Base-by-base conservation (phyloP, 2,113 vertebrate genomes). In the Hymenochirus boettgeri region DNA sequence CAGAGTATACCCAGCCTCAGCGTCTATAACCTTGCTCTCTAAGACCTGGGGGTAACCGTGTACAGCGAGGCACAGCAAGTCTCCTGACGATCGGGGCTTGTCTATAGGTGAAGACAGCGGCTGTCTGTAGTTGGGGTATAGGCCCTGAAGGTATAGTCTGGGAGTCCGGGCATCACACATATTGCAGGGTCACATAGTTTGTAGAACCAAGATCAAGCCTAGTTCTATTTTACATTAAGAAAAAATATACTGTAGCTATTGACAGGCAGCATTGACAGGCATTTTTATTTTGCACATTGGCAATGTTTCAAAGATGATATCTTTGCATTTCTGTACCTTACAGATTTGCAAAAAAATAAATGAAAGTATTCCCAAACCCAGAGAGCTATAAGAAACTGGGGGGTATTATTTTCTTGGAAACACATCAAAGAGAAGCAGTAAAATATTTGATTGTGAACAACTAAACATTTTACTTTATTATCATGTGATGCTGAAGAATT, bases 321-420 rank as follows among this genome's bases (percentile, higher is more conserved):
- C 62, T 27, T 7, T 29, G 35, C 51, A 23, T 27, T 56, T 45
- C 37, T 53, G 33, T 42, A 21, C 37, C 42, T 56, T 25, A 63
- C 26, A 55, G 35, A n/a, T n/a, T n/a, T 62, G 35, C 35, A 45
- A 51, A 46, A 64, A 46, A 56, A 64, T 64, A 63, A 63, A 63
- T 24, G 26, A 17, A 27, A 55, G 13, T 57, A 57, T 57, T 57
- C 31, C 54, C 54, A 35, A 29, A 35, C n/a, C 54, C 37, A 9
- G 18, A 24, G 17, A 64, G 39, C 17, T 56, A 21, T 46, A 23
- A 27, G 10, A 21, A 27, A 22, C 45, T 24, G 24, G 6, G 53
- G 53, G 55, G 19, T 21, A 56, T 46, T 27, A 17, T 61, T 37
- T 39, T 59, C 26, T n/a, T 59, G 37, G 17, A 59, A 25, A 17